Evolutionary conservation across 2,888 invertebrate genomes (phyloP), one percentile per base, ranked within the genome.

Genomic region (Zonitis immaculata): DNA sequence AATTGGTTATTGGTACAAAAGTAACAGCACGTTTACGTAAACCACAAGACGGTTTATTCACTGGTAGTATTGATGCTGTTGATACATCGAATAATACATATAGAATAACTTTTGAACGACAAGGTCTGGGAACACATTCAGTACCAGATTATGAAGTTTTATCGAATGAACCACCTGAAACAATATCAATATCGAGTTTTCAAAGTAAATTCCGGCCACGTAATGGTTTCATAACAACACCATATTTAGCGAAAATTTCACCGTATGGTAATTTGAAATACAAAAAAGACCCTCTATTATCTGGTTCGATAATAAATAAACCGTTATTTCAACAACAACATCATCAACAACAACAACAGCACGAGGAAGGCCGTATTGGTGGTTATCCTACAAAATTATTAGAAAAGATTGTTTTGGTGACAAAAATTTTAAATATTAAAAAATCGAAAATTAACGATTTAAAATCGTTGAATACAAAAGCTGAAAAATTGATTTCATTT

Each of bases 71-170:
- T 60, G 96, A 96, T 78, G 97, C 95, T 28, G 91, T 97, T 18
- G 96, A 98, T 71, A 94, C 95, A 5, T 87, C 92, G 4, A 92
- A 93, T 69, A 94, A 93, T 67, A 91, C 93, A 7, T 98, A 98
- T 74, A 82, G 97, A 66, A 91, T 98, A 63, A 91, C 93, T 1
- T 97, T 98, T 78, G 96, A 96, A 75, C 81, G 95, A 47, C 85
- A 86, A 42, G 95, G 94, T 42, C 79, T 97, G 35, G 96, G 96
- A 1, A 95, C 95, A 5, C 94, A 96, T 76, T 94, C 95, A 49
- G 91, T 97, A 57, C 95, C 95, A 18, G 97, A 98, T 77, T 95
- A 88, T 78, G 97, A 97, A 82, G 96, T 97, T 58, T 79, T 95
- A 73, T 93, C 94, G 1, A 93, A 93, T 74, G 95, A 95, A 66